These are phyloP conservation scores for Thrips palmi DNA, from an alignment of 1,140 invertebrate species.

Conservation along the genomic window DNA sequence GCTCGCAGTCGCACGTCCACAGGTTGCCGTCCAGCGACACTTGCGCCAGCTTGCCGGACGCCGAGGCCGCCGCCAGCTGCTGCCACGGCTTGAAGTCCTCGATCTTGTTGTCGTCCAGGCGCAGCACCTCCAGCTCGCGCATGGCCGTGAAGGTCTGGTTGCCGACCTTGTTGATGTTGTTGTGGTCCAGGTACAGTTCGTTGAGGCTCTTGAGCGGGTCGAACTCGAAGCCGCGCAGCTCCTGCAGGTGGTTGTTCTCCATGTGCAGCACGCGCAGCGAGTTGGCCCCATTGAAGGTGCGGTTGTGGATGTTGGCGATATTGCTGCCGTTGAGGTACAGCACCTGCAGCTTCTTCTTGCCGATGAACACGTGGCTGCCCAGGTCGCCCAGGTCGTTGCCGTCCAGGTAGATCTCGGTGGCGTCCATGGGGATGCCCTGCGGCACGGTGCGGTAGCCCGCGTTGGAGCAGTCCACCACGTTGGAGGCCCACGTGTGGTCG, in stretches of 20 bases:
- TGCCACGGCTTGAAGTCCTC: conserved; percentile 34
- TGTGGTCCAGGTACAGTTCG: conserved; percentile 31
- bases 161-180: conserved; percentile 24
- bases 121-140: conserved; percentile 25
- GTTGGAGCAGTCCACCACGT: conserved; percentile 31
- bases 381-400: conserved; percentile 29
- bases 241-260: conserved; percentile 27
- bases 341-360: conserved; percentile 29
- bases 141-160: conserved; percentile 29
- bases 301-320: conserved; percentile 29
- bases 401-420: conserved; percentile 33
- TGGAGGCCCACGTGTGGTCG: conserved; percentile 30
- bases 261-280: conserved; percentile 28
- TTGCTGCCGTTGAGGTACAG: conserved; percentile 30
- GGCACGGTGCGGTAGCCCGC: conserved; percentile 24
- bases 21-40: conserved; percentile 46
- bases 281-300: conserved; percentile 33
- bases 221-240: conserved; percentile 31
- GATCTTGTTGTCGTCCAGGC: conserved; percentile 30
- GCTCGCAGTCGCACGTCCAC: conserved; percentile 54
- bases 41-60: conserved; percentile 32
- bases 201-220: conserved; percentile 26
- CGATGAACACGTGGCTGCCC: conserved; percentile 32
- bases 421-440: conserved; percentile 33
- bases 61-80: conserved; percentile 28